Conservation (phyloP, 2,888 invertebrate genomes). For the Pemphredon lugubris region DNA sequence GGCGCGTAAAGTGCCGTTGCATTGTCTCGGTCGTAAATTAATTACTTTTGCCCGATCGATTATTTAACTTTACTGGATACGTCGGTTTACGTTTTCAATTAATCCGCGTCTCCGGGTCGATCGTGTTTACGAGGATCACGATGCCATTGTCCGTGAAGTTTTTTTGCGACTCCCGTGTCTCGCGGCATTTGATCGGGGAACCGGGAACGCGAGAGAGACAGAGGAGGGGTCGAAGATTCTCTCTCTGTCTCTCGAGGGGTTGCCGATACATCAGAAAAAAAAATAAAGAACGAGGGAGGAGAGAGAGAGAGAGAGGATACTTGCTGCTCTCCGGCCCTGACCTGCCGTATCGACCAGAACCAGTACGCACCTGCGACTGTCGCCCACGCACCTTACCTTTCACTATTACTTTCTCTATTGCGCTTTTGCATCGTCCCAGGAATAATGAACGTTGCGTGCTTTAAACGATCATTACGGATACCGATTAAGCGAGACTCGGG, state of each 20-base stretch:
- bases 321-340: constrained; percentile 56
- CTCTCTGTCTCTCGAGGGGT: constrained; percentile 2
- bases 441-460: constrained; percentile 31
- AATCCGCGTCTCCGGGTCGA: too few relatives aligned
- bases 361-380: constrained; percentile 69
- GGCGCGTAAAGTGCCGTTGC: too few relatives aligned
- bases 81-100: too few relatives aligned
- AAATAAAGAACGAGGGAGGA: too few relatives aligned
- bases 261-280: neutral
- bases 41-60: too few relatives aligned
- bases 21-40: too few relatives aligned
- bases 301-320: constrained; percentile 7
- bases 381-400: constrained; percentile 74
- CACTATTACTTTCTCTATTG: constrained; percentile 73
- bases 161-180: too few relatives aligned
- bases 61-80: too few relatives aligned
- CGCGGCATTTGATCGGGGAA: neutral
- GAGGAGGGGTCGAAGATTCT: too few relatives aligned
- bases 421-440: constrained; percentile 60
- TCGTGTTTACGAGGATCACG: too few relatives aligned
- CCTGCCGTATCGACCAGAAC: constrained; percentile 52
- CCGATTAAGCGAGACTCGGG: too few relatives aligned
- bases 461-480: constrained; percentile 17
- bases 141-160: neutral
- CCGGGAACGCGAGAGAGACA: neutral